A percentile compares a stretch with the other conserved stretches of the same genome.
These are phyloP conservation scores for Mystacides longicornis DNA, from an alignment of 2,888 invertebrate genomes.

Conservation along the genomic window DNA sequence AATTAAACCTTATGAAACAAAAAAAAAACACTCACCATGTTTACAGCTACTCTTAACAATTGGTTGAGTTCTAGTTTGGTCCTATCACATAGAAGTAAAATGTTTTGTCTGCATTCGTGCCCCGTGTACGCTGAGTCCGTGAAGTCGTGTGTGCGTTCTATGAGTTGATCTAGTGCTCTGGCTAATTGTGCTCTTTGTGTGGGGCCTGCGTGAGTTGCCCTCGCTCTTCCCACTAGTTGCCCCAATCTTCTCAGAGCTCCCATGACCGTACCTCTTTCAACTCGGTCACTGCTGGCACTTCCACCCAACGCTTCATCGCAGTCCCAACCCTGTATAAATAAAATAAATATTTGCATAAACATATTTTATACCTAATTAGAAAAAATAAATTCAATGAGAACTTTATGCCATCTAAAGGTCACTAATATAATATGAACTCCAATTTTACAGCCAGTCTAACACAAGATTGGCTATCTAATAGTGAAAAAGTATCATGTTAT, in stretches of 20 bases:
- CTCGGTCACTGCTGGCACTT: constrained; percentile 34
- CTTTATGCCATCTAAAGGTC: no score
- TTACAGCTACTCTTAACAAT: constrained; percentile 77
- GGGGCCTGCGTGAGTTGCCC: constrained; percentile 60
- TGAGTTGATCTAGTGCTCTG: constrained; percentile 78
- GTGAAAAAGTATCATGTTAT: no score
- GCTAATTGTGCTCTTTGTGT: constrained; percentile 69
- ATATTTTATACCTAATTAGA: no score
- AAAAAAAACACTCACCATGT: constrained; percentile 54
- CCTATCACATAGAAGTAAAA: constrained; percentile 81
- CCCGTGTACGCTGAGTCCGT: constrained; percentile 98
- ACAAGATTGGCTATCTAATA: no score
- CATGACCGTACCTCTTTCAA: constrained; percentile 61
- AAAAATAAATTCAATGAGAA: no score
- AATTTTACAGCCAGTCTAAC: no score
- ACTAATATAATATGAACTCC: no score
- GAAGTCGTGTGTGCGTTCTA: constrained; percentile 96
- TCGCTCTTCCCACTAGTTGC: constrained; percentile 77
- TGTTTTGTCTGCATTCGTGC: constrained; percentile 94
- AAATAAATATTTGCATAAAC: no score
- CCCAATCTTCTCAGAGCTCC: constrained; percentile 78
- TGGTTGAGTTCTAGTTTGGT: constrained; percentile 88
- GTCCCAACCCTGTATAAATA: constrained; percentile 24
- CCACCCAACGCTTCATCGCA: constrained; percentile 29
- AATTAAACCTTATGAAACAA: neutral